A percentile compares a stretch with the other conserved stretches of the same genome.
Conservation (phyloP, 2,113 vertebrate genomes). For the Struthio camelus region DNA sequence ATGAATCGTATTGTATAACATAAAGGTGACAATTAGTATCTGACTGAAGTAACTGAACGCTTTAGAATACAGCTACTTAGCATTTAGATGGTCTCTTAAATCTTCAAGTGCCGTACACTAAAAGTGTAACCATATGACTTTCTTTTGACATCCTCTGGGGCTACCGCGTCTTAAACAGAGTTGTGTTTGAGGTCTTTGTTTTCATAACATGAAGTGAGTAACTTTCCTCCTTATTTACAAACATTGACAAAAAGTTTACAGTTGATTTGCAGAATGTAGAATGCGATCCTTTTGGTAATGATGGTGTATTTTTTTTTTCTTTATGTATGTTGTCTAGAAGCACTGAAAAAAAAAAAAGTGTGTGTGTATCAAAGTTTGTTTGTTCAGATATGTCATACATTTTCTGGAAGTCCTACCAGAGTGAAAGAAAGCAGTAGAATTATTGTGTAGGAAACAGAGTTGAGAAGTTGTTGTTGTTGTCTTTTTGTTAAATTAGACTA, state of each 20-base stretch:
- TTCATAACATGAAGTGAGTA: neutral
- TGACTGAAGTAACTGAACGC: neutral
- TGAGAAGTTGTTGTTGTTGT: too few relatives aligned
- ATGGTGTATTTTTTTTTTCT: neutral
- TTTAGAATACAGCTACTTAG: neutral
- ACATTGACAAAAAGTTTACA: neutral
- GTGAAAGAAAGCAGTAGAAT: neutral
- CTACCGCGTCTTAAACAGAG: neutral
- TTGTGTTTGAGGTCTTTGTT: neutral
- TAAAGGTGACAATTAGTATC: neutral
- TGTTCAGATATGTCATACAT: neutral
- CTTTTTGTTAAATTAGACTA: too few relatives aligned
- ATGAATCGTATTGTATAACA: neutral
- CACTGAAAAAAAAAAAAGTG: neutral
- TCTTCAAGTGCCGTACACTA: neutral
- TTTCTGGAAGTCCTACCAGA: neutral
- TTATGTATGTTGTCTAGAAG: neutral
- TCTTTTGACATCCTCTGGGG: neutral
- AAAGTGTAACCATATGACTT: neutral
- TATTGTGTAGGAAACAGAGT: neutral
- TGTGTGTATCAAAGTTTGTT: neutral
- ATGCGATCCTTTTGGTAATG: neutral
- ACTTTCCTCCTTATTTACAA: neutral
- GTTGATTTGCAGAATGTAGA: neutral
- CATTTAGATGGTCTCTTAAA: neutral